Conservation (phyloP, 2,888 invertebrate genomes). For the Zygothrica quintamaculata region DNA sequence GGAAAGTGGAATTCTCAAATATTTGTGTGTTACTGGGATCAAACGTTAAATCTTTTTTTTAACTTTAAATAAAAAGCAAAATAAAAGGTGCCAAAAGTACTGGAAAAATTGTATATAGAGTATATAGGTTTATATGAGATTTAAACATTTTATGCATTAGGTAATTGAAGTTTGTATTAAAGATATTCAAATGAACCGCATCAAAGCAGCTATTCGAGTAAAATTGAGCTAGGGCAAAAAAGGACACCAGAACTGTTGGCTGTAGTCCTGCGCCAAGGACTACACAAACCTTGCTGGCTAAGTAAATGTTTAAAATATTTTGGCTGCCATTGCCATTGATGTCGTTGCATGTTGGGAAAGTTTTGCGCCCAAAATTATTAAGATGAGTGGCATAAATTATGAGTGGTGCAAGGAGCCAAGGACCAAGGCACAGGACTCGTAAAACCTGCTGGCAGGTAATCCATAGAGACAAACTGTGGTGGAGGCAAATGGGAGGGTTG, state of each 20-base stretch:
- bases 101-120: no score
- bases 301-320: slow-evolving; percentile 78
- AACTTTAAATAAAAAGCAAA: no score
- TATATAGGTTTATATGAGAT: no score
- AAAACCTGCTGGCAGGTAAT: slow-evolving; percentile 73
- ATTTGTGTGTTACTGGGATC: no score
- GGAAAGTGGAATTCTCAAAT: no score
- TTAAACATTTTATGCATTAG: neutral
- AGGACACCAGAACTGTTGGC: slow-evolving; percentile 17
- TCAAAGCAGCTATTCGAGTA: neutral
- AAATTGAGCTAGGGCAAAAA: neutral
- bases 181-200: slow-evolving; percentile 9
- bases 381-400: slow-evolving; percentile 82
- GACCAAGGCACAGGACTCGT: slow-evolving; percentile 52
- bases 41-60: no score
- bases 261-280: slow-evolving; percentile 15
- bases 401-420: slow-evolving; percentile 48
- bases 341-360: slow-evolving; percentile 57
- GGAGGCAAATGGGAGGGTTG: slow-evolving; percentile 18
- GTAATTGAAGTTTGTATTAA: neutral
- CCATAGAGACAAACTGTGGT: slow-evolving; percentile 60
- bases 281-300: slow-evolving; percentile 53
- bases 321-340: slow-evolving; percentile 49
- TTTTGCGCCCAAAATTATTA: slow-evolving; percentile 77
- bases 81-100: no score